Conservation (phyloP, 2,797 vertebrate genomes). For the Ispidina lecontei region DNA sequence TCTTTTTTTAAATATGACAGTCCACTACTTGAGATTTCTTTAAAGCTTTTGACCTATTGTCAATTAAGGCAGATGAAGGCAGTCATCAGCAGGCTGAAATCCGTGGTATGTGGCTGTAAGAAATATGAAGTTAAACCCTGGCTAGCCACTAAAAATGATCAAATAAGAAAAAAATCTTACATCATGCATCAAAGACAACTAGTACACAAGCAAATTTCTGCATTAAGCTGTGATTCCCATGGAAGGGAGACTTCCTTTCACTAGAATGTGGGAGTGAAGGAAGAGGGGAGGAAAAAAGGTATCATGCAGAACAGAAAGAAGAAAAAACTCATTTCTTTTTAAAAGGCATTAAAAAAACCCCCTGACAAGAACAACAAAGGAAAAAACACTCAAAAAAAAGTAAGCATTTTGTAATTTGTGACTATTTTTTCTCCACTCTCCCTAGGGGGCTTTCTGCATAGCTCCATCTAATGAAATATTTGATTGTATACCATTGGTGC, state of each 20-base stretch:
- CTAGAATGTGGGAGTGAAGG: neutral
- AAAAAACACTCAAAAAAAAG: neutral
- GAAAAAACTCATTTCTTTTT: neutral
- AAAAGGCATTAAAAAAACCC: neutral
- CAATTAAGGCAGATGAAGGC: neutral
- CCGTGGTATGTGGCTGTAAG: neutral
- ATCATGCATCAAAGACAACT: neutral
- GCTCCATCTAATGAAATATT: neutral
- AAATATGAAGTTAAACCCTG: neutral
- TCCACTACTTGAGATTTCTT: neutral
- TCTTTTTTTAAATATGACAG: neutral
- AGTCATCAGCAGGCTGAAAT: neutral
- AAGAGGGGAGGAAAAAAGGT: neutral
- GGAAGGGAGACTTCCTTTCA: neutral
- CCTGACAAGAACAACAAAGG: too few relatives aligned
- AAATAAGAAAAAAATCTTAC: conserved; percentile 12
- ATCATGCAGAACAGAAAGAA: neutral
- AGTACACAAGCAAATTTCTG: neutral
- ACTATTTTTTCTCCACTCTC: neutral
- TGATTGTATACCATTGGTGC: neutral
- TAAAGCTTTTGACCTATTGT: neutral
- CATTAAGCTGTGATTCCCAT: neutral
- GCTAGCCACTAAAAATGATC: neutral
- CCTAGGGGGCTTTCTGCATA: neutral
- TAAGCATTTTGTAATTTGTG: neutral